phyloP scores from a whole-genome alignment of 1,140 invertebrate genomes.

The Belonocnema kinseyi region DNA sequence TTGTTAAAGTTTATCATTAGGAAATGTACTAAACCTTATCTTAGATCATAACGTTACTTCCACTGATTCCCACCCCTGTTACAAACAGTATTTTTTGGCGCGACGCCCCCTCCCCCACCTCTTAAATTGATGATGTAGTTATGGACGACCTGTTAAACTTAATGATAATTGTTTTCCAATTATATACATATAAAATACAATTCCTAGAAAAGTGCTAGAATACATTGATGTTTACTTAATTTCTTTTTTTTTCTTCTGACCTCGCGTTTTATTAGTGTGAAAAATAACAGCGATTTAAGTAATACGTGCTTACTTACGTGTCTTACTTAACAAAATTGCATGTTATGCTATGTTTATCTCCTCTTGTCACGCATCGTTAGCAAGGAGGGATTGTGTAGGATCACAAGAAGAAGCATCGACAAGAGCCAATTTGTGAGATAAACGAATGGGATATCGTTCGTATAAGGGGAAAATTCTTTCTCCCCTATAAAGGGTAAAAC shows the following conservation, averaged over 20 bases:
- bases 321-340: background rate
- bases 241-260: background rate
- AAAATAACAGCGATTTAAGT: conserved; percentile 5
- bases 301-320: background rate
- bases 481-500: background rate
- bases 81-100: no score
- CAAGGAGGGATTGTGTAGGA: background rate
- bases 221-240: background rate
- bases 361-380: background rate
- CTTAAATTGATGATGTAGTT: no score
- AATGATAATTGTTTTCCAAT: no score
- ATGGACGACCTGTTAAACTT: no score
- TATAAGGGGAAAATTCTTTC: background rate
- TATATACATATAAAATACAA: no score
- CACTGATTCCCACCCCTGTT: no score
- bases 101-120: no score
- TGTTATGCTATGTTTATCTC: background rate
- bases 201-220: no score
- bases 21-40: no score
- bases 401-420: background rate
- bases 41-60: no score
- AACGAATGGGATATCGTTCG: background rate
- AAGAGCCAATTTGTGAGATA: background rate
- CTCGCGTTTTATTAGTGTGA: background rate
- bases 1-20: no score